phyloP scores from a whole-genome alignment of 2,113 vertebrate species.

The Hyaena hyaena region DNA sequence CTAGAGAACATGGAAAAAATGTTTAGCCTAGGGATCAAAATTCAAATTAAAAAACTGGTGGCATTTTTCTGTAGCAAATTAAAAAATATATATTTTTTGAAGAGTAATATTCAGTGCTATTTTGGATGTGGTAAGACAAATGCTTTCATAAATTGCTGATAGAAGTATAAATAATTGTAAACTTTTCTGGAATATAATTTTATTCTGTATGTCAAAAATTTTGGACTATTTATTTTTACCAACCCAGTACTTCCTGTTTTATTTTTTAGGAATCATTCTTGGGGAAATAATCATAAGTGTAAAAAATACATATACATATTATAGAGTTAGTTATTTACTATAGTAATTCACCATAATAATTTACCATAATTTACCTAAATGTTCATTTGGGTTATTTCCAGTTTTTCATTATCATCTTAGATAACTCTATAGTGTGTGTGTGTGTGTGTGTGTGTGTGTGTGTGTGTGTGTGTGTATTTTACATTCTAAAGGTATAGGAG shows the following conservation, averaged over 20 bases:
- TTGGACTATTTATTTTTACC: background rate
- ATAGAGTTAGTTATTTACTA: background rate
- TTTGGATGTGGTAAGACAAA: slow-evolving; percentile 1
- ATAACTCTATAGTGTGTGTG: background rate
- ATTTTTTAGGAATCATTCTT: slow-evolving; percentile 34
- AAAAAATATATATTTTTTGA: background rate
- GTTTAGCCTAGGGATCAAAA: background rate
- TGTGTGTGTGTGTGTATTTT: background rate
- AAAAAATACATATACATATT: background rate
- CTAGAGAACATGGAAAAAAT: background rate
- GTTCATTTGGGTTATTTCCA: slow-evolving; percentile 15
- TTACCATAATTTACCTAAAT: slow-evolving; percentile 30
- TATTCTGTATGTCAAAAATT: background rate
- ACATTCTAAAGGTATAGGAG: slow-evolving; percentile 4
- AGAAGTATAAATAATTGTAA: slow-evolving; percentile 20
- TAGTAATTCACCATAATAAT: background rate
- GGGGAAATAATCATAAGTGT: background rate
- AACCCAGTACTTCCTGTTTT: slow-evolving; percentile 31
- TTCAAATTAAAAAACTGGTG: slow-evolving; percentile 30
- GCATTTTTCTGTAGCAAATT: background rate
- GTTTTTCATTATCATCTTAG: slow-evolving; percentile 9
- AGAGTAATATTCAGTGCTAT: background rate
- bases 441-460: too few species aligned
- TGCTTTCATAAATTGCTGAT: slow-evolving; percentile 52
- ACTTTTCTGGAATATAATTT: slow-evolving; percentile 52